Percentiles rank a stretch among this genome's conserved stretches.
phyloP scores from a whole-genome alignment of 2,797 vertebrate species.

The Phataginus tricuspis region DNA sequence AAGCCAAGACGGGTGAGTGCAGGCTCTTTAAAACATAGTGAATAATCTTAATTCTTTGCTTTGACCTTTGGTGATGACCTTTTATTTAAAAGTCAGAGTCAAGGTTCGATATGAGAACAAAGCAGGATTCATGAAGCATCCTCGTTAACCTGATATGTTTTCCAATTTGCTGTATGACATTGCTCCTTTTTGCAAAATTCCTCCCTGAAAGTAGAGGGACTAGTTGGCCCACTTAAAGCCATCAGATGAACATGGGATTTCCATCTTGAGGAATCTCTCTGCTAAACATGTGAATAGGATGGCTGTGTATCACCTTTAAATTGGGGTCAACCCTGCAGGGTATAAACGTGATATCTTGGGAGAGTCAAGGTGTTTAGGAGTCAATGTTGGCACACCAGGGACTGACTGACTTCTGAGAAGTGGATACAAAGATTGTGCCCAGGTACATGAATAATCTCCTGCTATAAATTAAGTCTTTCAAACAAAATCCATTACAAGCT shows the following conservation, averaged over 20 bases:
- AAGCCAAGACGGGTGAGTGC: conserved; percentile 91
- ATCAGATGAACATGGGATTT: background rate
- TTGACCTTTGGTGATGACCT: background rate
- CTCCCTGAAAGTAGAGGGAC: conserved; percentile 4
- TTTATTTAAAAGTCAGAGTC: conserved; percentile 49
- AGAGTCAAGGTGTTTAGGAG: background rate
- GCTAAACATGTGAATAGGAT: background rate
- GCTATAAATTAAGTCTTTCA: conserved; percentile 20
- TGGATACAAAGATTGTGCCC: background rate
- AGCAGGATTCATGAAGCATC: background rate
- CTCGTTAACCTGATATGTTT: background rate
- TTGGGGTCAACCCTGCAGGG: background rate
- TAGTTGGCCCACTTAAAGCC: background rate
- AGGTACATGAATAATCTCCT: conserved; percentile 22
- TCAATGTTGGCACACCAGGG: background rate
- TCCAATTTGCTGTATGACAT: background rate
- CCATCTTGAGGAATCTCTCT: background rate
- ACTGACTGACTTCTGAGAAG: background rate
- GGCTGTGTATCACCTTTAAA: background rate
- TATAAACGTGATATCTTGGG: background rate
- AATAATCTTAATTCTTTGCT: conserved; percentile 34
- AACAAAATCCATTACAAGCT: background rate
- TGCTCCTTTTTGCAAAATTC: conserved; percentile 43
- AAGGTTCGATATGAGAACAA: conserved; percentile 25
- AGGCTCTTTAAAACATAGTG: background rate